These are phyloP conservation scores for Sardina pilchardus DNA, from an alignment of 2,113 vertebrate genomes.

Conservation along the genomic window DNA sequence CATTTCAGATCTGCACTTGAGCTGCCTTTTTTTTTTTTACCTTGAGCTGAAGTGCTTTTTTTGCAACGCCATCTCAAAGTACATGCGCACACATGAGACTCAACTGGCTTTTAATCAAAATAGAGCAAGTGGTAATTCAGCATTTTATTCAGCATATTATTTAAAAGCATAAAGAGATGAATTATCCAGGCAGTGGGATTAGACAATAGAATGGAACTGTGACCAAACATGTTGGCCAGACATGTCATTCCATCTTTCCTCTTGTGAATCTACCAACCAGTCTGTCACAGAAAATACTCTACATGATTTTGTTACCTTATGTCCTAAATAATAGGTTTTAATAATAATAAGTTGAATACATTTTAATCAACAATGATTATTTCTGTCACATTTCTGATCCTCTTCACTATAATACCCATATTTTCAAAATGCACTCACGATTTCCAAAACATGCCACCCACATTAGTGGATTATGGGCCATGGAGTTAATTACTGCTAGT, in stretches of 20 bases:
- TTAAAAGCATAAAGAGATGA: neutral
- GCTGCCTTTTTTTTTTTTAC: neutral
- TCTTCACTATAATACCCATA: neutral
- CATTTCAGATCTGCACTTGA: neutral
- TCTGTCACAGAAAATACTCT: neutral
- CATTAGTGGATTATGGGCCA: neutral
- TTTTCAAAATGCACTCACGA: neutral
- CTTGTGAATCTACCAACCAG: neutral
- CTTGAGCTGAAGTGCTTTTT: neutral
- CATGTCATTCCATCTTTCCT: neutral
- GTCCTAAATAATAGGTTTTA: neutral
- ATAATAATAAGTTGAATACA: too few relatives aligned
- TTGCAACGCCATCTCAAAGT: neutral
- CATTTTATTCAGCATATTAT: neutral
- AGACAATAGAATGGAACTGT: neutral
- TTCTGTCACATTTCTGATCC: too few relatives aligned
- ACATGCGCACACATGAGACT: neutral
- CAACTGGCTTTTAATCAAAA: neutral
- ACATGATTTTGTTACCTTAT: neutral
- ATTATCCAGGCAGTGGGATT: neutral
- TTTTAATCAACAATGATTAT: neutral
- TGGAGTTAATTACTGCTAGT: neutral
- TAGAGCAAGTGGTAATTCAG: neutral
- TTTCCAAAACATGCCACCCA: too few relatives aligned
- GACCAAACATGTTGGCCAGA: neutral